phyloP scores from a whole-genome alignment of 1,140 invertebrate species.

The Choristoneura fumiferana region DNA sequence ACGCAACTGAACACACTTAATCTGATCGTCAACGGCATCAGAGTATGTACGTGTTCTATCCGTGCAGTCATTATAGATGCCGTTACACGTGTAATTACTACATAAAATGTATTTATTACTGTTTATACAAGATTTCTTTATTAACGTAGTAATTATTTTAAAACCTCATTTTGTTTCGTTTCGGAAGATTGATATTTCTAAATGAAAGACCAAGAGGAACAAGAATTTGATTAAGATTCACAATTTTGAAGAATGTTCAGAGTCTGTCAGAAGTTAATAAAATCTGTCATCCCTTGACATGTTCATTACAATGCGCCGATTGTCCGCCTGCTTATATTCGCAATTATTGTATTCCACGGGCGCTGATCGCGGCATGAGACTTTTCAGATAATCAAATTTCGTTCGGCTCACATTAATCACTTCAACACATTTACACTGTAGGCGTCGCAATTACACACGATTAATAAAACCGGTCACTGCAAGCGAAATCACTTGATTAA shows the following conservation, averaged over 20 bases:
- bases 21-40: too few species aligned
- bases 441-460: constrained; percentile 39
- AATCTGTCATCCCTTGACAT: constrained; percentile 29
- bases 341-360: constrained; percentile 7
- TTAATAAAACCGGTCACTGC: constrained; percentile 38
- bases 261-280: constrained; percentile 39
- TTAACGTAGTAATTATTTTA: constrained; percentile 35
- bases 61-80: constrained; percentile 23
- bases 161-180: constrained; percentile 4
- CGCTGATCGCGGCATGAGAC: constrained; percentile 8
- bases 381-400: constrained; percentile 54
- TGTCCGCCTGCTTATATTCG: background rate
- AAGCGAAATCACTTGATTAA: constrained; percentile 60
- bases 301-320: constrained; percentile 29
- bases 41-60: background rate
- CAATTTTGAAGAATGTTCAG: constrained; percentile 23
- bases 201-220: background rate
- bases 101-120: constrained; percentile 44
- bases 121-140: constrained; percentile 38
- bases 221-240: background rate
- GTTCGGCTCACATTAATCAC: constrained; percentile 61
- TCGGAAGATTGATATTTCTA: too few species aligned
- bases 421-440: constrained; percentile 58
- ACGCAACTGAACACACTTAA: background rate
- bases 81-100: constrained; percentile 50